Percentiles rank a stretch among this genome's conserved stretches.
Conservation (phyloP, 1,140 invertebrate genomes). For the Drosophila kanapiae region DNA sequence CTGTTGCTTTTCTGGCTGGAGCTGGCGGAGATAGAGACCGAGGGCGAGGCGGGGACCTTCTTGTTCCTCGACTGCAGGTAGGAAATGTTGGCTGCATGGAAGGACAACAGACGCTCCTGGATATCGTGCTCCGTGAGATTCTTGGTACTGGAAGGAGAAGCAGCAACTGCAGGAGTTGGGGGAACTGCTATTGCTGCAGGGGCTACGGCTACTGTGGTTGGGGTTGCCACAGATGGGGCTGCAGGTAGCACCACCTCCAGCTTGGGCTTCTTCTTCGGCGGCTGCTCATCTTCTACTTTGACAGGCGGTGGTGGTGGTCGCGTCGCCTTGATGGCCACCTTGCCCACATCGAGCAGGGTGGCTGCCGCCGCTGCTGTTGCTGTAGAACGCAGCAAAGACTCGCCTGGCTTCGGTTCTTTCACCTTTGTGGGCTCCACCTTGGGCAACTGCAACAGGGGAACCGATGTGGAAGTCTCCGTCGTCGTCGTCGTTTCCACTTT, state of each 20-base stretch:
- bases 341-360: constrained; percentile 32
- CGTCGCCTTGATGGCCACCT: constrained; percentile 36
- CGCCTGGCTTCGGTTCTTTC: constrained; percentile 63
- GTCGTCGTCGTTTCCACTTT: constrained; percentile 22
- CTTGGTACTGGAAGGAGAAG: constrained; percentile 38
- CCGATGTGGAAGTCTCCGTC: background rate
- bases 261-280: constrained; percentile 64
- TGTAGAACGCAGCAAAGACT: constrained; percentile 60
- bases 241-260: constrained; percentile 25
- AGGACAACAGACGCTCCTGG: constrained; percentile 87
- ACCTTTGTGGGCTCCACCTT: constrained; percentile 17
- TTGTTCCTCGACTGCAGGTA: constrained; percentile 87
- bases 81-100: constrained; percentile 87
- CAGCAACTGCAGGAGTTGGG: background rate
- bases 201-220: background rate
- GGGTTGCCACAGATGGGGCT: background rate
- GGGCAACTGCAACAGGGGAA: constrained; percentile 9
- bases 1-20: constrained; percentile 31
- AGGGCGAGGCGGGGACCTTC: constrained; percentile 75
- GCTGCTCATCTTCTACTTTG: constrained; percentile 64
- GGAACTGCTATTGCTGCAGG: background rate
- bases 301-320: constrained; percentile 7
- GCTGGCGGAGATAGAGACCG: constrained; percentile 12
- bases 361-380: constrained; percentile 29
- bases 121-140: constrained; percentile 86